Conservation (phyloP, 2,888 invertebrate genomes). For the Heliconius hortense region DNA sequence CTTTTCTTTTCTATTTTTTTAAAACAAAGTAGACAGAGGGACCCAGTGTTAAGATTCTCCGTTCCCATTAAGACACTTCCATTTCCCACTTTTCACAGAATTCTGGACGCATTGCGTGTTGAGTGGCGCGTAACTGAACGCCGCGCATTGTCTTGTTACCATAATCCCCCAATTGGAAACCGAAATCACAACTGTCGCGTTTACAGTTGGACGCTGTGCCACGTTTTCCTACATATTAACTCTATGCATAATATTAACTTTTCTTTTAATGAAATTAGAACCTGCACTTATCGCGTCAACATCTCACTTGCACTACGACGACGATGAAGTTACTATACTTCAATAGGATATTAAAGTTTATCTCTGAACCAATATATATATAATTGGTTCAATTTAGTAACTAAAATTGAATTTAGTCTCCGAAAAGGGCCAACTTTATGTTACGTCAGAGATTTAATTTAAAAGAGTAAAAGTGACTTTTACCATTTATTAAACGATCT, state of each 20-base stretch:
- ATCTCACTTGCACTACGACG: background rate
- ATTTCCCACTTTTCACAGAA: too few species aligned
- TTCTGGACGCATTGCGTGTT: too few species aligned
- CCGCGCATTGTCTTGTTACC: too few species aligned
- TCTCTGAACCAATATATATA: background rate
- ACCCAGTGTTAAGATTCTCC: too few species aligned
- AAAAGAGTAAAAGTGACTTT: slow-evolving; percentile 4
- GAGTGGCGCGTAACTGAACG: too few species aligned
- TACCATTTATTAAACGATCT: background rate
- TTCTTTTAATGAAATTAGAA: background rate
- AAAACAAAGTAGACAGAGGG: too few species aligned
- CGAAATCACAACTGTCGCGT: too few species aligned
- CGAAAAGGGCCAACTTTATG: background rate
- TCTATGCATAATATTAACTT: background rate
- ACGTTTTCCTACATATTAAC: too few species aligned
- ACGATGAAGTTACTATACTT: background rate
- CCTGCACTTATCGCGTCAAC: background rate
- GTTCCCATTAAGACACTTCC: too few species aligned
- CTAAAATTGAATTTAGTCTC: background rate
- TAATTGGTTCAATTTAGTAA: background rate
- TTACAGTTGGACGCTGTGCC: too few species aligned
- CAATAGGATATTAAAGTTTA: background rate
- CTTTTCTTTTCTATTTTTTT: too few species aligned
- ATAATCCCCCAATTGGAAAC: too few species aligned
- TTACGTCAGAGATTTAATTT: background rate